Conservation (phyloP, 2,113 vertebrate genomes). For the Salvelinus namaycush region DNA sequence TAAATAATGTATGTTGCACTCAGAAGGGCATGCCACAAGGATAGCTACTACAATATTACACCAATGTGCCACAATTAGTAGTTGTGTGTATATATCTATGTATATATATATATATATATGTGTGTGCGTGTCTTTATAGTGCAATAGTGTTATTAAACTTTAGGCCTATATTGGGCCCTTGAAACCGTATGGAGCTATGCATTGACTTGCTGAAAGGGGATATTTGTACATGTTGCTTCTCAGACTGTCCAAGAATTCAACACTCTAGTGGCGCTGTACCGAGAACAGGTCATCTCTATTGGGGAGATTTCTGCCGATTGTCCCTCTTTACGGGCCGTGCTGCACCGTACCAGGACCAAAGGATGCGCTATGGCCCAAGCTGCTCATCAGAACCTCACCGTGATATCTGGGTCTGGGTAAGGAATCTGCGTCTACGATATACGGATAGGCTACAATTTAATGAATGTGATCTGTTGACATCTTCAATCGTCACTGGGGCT, state of each 20-base stretch:
- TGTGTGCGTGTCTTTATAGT: no score
- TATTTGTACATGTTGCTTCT: slow-evolving; percentile 39
- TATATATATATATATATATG: no score
- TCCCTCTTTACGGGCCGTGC: slow-evolving; percentile 85
- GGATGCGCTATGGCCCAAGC: slow-evolving; percentile 90
- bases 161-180: no score
- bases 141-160: no score
- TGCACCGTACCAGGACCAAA: slow-evolving; percentile 89
- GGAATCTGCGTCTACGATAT: neutral
- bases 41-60: no score
- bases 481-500: neutral
- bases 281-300: slow-evolving; percentile 96
- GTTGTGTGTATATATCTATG: no score
- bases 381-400: slow-evolving; percentile 89
- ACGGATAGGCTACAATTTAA: no score
- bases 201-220: slow-evolving; percentile 18
- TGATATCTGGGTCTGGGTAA: slow-evolving; percentile 87
- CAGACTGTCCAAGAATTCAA: slow-evolving; percentile 98
- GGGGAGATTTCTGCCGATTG: slow-evolving; percentile 89
- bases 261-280: slow-evolving; percentile 91
- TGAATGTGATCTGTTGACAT: no score
- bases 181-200: neutral
- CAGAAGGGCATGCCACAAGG: neutral
- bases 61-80: no score
- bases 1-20: neutral